phyloP scores from a whole-genome alignment of 2,888 invertebrate genomes.

The Drosophila putrida region DNA sequence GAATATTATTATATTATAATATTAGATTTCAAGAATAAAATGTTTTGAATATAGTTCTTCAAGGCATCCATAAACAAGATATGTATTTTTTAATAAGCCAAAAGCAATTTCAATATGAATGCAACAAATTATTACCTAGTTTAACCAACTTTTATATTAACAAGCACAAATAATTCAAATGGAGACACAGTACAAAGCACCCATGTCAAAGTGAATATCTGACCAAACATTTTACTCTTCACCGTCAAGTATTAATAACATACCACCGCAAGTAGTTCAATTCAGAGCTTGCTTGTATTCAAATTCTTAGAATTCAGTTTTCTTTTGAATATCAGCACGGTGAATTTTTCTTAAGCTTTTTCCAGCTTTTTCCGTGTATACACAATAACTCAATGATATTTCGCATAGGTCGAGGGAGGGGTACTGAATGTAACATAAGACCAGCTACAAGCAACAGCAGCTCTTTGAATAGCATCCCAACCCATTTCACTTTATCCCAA shows the following conservation, averaged over 20 bases:
- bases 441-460: slow-evolving; percentile 5
- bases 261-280: not conserved
- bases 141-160: not conserved
- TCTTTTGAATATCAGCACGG: slow-evolving; percentile 18
- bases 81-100: not conserved
- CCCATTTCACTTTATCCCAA: slow-evolving; percentile 24
- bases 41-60: too few relatives aligned
- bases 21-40: too few relatives aligned
- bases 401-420: slow-evolving; percentile 13
- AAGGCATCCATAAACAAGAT: not conserved
- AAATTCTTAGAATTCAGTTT: slow-evolving; percentile 16
- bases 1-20: too few relatives aligned
- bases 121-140: not conserved
- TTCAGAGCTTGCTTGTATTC: slow-evolving; percentile 10
- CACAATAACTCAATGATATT: slow-evolving; percentile 37
- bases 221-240: not conserved
- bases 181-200: not conserved
- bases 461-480: slow-evolving; percentile 24
- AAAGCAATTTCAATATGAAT: not conserved
- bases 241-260: slow-evolving; percentile 17
- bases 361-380: slow-evolving; percentile 11
- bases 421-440: slow-evolving; percentile 31
- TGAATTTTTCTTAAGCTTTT: slow-evolving; percentile 1
- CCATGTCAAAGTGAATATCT: slow-evolving; percentile 6
- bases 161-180: not conserved